phyloP scores from a whole-genome alignment of 2,113 vertebrate genomes.

The Crotalus viridis region DNA sequence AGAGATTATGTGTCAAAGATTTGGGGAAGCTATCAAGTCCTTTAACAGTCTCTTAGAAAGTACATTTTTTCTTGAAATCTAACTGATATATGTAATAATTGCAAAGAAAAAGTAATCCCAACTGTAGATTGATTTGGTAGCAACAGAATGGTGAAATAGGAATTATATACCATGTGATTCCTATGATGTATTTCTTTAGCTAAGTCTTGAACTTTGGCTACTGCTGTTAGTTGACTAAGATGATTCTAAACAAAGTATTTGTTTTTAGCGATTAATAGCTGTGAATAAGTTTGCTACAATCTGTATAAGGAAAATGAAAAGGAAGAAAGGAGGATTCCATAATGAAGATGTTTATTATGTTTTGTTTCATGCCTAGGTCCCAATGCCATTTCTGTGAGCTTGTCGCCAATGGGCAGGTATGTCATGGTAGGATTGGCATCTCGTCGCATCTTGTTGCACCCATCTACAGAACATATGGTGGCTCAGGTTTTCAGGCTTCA shows the following conservation, averaged over 20 bases:
- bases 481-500: constrained; percentile 98
- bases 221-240: neutral
- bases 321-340: neutral
- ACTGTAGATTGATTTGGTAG: neutral
- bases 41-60: constrained; percentile 6
- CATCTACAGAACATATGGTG: constrained; percentile 98
- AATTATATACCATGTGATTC: neutral
- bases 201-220: neutral
- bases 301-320: neutral
- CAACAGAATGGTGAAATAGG: neutral
- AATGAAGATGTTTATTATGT: constrained; percentile 19
- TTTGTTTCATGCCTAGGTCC: constrained; percentile 77
- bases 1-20: constrained; percentile 45
- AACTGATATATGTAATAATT: neutral
- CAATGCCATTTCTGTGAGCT: constrained; percentile 96
- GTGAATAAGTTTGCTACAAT: neutral
- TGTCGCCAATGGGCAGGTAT: constrained; percentile 96
- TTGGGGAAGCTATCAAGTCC: neutral
- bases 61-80: neutral
- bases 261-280: neutral
- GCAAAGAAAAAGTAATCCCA: neutral
- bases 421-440: constrained; percentile 98
- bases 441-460: constrained; percentile 92
- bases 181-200: neutral
- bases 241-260: too few species aligned